Evolutionary conservation across 2,113 vertebrate species (phyloP), one percentile per base, ranked within the genome.

Genomic region (Pelvicachromis taeniatus): DNA sequence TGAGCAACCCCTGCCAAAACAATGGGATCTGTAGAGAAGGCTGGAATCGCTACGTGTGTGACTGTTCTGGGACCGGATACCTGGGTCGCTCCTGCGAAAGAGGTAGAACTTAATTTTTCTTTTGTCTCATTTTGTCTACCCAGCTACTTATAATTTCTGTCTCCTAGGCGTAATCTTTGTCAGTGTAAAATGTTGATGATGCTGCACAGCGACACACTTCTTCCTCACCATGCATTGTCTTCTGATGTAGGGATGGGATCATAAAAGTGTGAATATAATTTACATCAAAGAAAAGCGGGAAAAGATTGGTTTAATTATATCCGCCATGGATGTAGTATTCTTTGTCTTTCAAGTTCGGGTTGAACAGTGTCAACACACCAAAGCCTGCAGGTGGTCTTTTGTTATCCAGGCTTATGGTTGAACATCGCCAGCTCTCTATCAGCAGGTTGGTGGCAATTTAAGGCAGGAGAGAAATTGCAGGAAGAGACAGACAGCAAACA

Each of bases 41-140:
- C 75, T 99, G 98, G 98, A 99, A 99, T 95, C 97, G 98, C 94
- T 99, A 98, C 1, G 97, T 99, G 78, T 99, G 99, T 13, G 99
- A 99, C 94, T 99, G 99, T 92, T 98, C 98, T 4, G 98, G 98
- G 73, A 98, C 98, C 0, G 99, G 99, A 21, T 98, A 97, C 93
- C 96, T 99, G 53, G 99, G 99, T 82, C 97, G 97, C 88, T 99
- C 98, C 0, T 99, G 99, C 0, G 98, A 99, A 93, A 97, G 98
- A 98, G 98, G 99, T 99, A 96, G 45, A 97, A 77, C 61, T 55
- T 81, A 40, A 8, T 75, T 59, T 81, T 65, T 38, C 5, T 33
- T 33, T 45, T 81, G 29, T 33, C 21, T 77, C 38, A 53, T 78
- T 78, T 82, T 52, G 6, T 63, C 35, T 29, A 29, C 23, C 12